Percentiles rank a stretch among this genome's conserved stretches.
Conservation (phyloP, 1,140 invertebrate genomes). For the Ephestia elutella region DNA sequence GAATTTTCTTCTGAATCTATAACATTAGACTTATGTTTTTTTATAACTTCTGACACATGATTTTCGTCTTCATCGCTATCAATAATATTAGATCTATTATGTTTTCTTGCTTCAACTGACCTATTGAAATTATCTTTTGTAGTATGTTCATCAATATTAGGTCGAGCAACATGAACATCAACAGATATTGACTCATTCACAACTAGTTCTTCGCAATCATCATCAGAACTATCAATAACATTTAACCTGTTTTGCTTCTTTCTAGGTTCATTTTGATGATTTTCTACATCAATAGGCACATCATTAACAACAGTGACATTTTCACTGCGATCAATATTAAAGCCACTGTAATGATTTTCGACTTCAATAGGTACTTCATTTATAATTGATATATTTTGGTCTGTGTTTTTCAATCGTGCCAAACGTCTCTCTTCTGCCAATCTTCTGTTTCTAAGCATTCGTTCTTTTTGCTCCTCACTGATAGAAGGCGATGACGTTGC, state of each 20-base stretch:
- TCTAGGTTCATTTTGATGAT: conserved; percentile 15
- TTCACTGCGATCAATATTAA: background rate
- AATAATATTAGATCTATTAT: background rate
- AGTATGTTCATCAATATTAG: conserved; percentile 7
- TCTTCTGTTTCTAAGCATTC: conserved; percentile 62
- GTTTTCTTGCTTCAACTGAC: background rate
- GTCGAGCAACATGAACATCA: conserved; percentile 19
- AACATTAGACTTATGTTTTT: conserved; percentile 5
- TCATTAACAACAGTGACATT: background rate
- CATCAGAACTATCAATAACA: conserved; percentile 53
- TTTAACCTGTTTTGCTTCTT: conserved; percentile 38
- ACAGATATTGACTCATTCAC: conserved; percentile 26
- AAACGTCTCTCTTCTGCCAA: conserved; percentile 65
- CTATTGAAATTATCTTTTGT: background rate
- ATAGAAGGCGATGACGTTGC: conserved; percentile 61
- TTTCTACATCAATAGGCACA: conserved; percentile 6
- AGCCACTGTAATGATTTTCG: background rate
- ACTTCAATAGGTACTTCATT: background rate
- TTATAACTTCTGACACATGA: background rate
- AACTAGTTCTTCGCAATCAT: conserved; percentile 26
- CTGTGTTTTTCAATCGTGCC: conserved; percentile 39
- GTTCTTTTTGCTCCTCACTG: conserved; percentile 60
- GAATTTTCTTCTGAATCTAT: conserved; percentile 16
- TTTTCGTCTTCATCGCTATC: background rate
- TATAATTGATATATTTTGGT: background rate